These are phyloP conservation scores for Lepisosteus osseus DNA, from an alignment of 2,113 vertebrate species.

Conservation along the genomic window DNA sequence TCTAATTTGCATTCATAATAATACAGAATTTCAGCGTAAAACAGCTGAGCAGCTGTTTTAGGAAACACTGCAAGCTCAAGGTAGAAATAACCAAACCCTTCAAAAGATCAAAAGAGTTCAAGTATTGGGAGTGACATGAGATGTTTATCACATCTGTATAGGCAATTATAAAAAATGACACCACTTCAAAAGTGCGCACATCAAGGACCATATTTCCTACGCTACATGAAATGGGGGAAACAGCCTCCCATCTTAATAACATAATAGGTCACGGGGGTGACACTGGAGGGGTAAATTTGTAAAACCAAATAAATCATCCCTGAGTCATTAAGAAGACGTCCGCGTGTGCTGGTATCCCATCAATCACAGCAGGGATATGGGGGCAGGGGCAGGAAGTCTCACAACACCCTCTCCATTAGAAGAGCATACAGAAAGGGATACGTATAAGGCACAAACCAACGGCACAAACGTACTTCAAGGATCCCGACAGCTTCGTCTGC, in stretches of 20 bases:
- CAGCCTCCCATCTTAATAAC: neutral
- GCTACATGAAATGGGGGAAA: neutral
- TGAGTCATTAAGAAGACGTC: slow-evolving; percentile 3
- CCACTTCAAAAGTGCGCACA: too few relatives aligned
- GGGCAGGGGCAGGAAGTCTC: neutral
- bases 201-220: neutral
- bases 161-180: too few relatives aligned
- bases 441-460: neutral
- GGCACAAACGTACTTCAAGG: slow-evolving; percentile 82
- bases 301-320: slow-evolving; percentile 7
- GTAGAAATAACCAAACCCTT: too few relatives aligned
- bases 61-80: too few relatives aligned
- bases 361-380: neutral
- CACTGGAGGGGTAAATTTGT: neutral
- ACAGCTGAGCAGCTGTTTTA: too few relatives aligned
- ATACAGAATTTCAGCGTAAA: too few relatives aligned
- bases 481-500: slow-evolving; percentile 91
- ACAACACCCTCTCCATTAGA: neutral
- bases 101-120: too few relatives aligned
- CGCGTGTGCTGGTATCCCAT: neutral
- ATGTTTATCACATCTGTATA: too few relatives aligned
- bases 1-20: too few relatives aligned
- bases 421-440: neutral
- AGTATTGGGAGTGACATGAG: too few relatives aligned
- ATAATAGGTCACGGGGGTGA: neutral